Base-by-base conservation (phyloP, 2,113 vertebrate genomes). In the Chauna torquata region DNA sequence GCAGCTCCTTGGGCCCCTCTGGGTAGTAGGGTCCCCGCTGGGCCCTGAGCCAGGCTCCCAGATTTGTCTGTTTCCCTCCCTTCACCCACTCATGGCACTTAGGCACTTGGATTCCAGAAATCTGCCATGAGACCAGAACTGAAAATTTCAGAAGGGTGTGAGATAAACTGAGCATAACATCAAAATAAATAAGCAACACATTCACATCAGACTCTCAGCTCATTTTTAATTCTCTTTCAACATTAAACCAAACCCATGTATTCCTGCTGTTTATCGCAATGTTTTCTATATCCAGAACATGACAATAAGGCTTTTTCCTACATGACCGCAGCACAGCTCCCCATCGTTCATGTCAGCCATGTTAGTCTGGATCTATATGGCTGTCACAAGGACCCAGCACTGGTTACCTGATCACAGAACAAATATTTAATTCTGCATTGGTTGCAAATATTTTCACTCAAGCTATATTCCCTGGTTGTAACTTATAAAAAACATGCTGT, bases 1-100 rank as follows among this genome's bases (percentile, higher is more conserved):
- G 20, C 38, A 69, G 25, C 22, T 86, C 25, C 23, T 16, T 16
- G 24, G 9, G 4, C 4, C 5, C 25, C 10, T 18, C 69, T 49
- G 23, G 11, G 34, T 85, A 61, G 82, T 78, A 69, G 18, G 12
- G n/a, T 66, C 23, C 61, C 34, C 75, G 34, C 8, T n/a, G 8
- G 6, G 5, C 32, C 25, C 30, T 1, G 0, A 52, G 9, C 16
- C 0, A 0, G 7, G 7, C 14, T 86, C 25, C 49, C 59, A 38
- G 20, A 62, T 91, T 90, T 59, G 83, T 57, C 22, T 1, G 2
- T 28, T 47, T 64, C 34, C 24, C 17, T 71, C 30, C 30, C 36
- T 47, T 25, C 15, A 34, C 5, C 11, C 14, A 47, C 0, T 1
- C 38, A 19, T 2, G 22, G 12, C 9, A 36, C 3, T 42, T 61